A percentile compares a stretch with the other conserved stretches of the same genome.
These are phyloP conservation scores for Erinaceus europaeus DNA, from an alignment of 2,113 vertebrate species.

Conservation along the genomic window DNA sequence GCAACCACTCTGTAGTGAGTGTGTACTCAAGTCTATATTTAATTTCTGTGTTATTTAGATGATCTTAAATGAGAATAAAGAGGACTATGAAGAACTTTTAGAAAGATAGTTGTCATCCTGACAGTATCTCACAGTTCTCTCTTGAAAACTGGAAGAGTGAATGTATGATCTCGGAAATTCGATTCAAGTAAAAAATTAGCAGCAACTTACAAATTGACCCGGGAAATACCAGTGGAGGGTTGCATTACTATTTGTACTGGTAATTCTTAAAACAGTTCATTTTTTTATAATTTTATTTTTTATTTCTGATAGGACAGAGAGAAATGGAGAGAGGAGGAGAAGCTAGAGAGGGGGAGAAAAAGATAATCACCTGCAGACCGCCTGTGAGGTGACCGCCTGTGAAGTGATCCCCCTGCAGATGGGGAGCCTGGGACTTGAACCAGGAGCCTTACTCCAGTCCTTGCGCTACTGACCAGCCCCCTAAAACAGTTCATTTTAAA, in stretches of 20 bases:
- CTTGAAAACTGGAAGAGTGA: not conserved
- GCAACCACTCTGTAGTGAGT: too few relatives aligned
- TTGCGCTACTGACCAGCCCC: too few relatives aligned
- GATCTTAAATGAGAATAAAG: not conserved
- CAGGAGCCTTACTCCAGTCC: too few relatives aligned
- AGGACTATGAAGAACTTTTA: not conserved
- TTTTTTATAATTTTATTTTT: too few relatives aligned
- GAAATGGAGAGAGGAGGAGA: too few relatives aligned
- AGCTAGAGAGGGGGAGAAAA: too few relatives aligned
- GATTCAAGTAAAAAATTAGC: slow-evolving; percentile 9
- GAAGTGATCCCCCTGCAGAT: too few relatives aligned
- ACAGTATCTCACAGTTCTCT: not conserved
- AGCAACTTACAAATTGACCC: not conserved
- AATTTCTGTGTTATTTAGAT: not conserved
- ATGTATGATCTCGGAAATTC: not conserved
- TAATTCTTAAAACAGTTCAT: not conserved
- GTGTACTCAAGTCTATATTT: not conserved
- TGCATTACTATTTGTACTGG: not conserved
- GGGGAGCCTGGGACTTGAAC: too few relatives aligned
- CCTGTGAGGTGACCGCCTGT: too few relatives aligned
- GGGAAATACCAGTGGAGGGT: not conserved
- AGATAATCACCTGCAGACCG: too few relatives aligned
- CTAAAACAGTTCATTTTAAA: not conserved
- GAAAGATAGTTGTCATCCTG: not conserved
- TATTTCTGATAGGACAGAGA: too few relatives aligned